A percentile compares a stretch with the other conserved stretches of the same genome.
phyloP scores from a whole-genome alignment of 2,113 vertebrate species.

The Ciconia boyciana region DNA sequence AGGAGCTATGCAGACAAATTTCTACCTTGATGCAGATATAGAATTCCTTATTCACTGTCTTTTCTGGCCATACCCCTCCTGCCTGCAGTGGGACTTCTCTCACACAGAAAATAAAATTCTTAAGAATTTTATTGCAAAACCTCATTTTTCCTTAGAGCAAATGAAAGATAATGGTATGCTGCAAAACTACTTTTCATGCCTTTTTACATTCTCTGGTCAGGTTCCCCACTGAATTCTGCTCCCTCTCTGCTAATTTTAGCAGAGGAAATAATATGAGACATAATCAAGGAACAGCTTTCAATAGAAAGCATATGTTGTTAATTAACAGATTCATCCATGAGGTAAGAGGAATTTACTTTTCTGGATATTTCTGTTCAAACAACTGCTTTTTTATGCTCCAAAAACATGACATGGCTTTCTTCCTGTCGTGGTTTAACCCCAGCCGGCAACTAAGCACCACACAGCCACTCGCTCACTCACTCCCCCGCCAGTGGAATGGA shows the following conservation, averaged over 20 bases:
- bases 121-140: background rate
- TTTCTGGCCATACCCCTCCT: background rate
- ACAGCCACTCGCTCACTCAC: no score
- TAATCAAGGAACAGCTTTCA: background rate
- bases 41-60: background rate
- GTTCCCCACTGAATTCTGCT: background rate
- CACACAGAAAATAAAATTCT: background rate
- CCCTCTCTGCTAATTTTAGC: background rate
- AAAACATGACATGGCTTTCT: background rate
- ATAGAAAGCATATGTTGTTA: background rate
- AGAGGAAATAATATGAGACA: background rate
- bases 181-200: background rate
- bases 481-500: no score
- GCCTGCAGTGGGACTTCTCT: background rate
- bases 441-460: no score
- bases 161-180: background rate
- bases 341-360: background rate
- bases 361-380: background rate
- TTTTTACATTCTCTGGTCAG: background rate
- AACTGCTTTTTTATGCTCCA: background rate
- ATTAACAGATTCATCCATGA: background rate
- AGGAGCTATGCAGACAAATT: background rate
- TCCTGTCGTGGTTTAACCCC: background rate
- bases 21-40: background rate
- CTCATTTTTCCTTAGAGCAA: background rate